These are phyloP conservation scores for Gallinago media DNA, from an alignment of 2,113 vertebrate species.

Conservation along the genomic window DNA sequence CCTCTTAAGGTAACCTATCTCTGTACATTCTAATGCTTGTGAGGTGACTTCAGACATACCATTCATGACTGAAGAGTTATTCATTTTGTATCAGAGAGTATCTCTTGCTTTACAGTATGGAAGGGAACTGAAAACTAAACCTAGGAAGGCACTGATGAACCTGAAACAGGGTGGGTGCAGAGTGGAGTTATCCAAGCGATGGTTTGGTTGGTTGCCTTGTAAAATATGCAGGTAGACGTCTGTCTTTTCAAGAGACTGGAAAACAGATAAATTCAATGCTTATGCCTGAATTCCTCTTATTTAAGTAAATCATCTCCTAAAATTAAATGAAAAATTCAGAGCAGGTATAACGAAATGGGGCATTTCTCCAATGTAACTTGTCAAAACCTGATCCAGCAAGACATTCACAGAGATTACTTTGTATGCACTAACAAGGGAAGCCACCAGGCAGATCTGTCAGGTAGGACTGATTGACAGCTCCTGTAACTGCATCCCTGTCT, in stretches of 20 bases:
- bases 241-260: neutral
- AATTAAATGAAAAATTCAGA: neutral
- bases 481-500: too few relatives aligned
- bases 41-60: neutral
- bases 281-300: neutral
- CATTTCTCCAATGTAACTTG: neutral
- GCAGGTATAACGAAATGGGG: neutral
- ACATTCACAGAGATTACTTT: neutral
- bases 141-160: neutral
- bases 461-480: too few relatives aligned
- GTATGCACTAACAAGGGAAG: neutral
- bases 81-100: neutral
- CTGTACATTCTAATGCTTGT: neutral
- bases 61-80: neutral
- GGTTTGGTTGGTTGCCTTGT: neutral
- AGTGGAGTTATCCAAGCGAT: neutral
- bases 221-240: neutral
- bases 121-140: neutral
- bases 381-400: neutral
- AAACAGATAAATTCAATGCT: neutral
- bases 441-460: too few relatives aligned
- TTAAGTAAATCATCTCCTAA: neutral
- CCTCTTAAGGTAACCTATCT: neutral
- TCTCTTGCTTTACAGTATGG: neutral
- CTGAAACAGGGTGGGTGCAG: neutral